phyloP scores from a whole-genome alignment of 1,140 invertebrate genomes.

The Drosophila santomea region DNA sequence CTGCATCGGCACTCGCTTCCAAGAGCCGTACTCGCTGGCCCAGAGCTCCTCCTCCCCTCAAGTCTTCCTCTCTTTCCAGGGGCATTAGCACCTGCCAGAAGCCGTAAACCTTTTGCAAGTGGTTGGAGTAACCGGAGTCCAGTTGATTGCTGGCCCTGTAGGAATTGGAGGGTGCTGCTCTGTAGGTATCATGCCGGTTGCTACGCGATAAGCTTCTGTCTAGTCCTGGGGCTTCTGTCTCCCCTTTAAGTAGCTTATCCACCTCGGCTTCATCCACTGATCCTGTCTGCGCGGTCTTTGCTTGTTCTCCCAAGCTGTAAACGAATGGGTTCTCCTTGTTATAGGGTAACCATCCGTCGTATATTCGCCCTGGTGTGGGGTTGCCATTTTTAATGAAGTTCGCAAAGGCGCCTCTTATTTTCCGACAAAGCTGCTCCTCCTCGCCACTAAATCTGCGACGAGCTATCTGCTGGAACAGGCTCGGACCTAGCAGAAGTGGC shows the following conservation, averaged over 20 bases:
- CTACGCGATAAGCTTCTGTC: constrained; percentile 67
- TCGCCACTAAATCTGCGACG: constrained; percentile 86
- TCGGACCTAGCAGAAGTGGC: constrained; percentile 88
- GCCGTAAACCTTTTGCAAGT: constrained; percentile 67
- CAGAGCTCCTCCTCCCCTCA: constrained; percentile 20
- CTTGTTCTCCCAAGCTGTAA: constrained; percentile 82
- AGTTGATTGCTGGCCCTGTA: constrained; percentile 56
- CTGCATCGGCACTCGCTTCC: constrained; percentile 74
- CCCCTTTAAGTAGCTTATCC: constrained; percentile 49
- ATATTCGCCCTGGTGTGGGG: constrained; percentile 86
- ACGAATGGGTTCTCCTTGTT: constrained; percentile 85
- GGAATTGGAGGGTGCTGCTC: constrained; percentile 26
- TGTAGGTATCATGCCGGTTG: constrained; percentile 61
- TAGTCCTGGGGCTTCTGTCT: constrained; percentile 19
- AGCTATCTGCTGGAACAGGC: constrained; percentile 87
- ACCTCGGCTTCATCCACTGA: constrained; percentile 50
- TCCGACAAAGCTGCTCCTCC: constrained; percentile 87
- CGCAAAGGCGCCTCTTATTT: constrained; percentile 86
- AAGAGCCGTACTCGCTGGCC: constrained; percentile 62
- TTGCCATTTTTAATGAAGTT: constrained; percentile 88
- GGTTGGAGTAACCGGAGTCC: constrained; percentile 68
- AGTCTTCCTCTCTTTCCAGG: constrained; percentile 36
- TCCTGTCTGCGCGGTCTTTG: constrained; percentile 23
- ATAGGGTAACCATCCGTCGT: constrained; percentile 87
- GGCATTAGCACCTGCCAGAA: constrained; percentile 80